Conservation (phyloP, 2,113 vertebrate species). For the Euleptes europaea region DNA sequence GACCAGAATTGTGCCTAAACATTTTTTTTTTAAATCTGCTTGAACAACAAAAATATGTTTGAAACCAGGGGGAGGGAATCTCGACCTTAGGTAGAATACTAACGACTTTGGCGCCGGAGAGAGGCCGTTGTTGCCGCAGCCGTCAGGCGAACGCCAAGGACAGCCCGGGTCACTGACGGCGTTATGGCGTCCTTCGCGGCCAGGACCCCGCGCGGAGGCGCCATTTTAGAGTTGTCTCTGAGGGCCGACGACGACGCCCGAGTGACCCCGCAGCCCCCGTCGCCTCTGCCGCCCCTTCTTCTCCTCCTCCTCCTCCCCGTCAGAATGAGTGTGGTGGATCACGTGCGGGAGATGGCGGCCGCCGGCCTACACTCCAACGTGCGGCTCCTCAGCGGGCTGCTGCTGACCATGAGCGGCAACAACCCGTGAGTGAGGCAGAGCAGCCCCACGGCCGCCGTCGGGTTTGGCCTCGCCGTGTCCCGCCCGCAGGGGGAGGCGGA, state of each 20-base stretch:
- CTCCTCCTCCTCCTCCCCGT: accelerated
- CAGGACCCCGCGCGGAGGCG: constrained; percentile 50
- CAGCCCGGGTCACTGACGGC: background rate
- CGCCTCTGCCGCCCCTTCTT: accelerated
- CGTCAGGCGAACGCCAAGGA: background rate
- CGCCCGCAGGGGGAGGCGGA: background rate
- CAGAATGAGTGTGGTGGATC: constrained; percentile 89
- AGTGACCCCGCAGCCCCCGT: background rate
- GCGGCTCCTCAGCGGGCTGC: constrained; percentile 91
- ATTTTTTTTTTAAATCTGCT: no score
- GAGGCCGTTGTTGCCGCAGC: accelerated
- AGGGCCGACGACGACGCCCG: background rate
- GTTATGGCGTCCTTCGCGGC: constrained; percentile 36
- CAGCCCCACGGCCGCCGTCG: no score
- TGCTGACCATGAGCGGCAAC: constrained; percentile 97
- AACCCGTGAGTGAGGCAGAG: constrained; percentile 88
- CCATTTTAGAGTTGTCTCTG: constrained; percentile 67
- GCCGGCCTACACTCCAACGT: constrained; percentile 97
- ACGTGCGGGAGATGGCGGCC: constrained; percentile 95
- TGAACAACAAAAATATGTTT: no score
- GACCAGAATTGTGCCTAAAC: no score
- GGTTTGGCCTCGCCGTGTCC: no score
- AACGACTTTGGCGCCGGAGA: no score
- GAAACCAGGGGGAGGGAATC: no score
- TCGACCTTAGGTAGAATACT: no score